phyloP scores from a whole-genome alignment of 1,140 invertebrate genomes.

The Lordiphosa clarofinis region DNA sequence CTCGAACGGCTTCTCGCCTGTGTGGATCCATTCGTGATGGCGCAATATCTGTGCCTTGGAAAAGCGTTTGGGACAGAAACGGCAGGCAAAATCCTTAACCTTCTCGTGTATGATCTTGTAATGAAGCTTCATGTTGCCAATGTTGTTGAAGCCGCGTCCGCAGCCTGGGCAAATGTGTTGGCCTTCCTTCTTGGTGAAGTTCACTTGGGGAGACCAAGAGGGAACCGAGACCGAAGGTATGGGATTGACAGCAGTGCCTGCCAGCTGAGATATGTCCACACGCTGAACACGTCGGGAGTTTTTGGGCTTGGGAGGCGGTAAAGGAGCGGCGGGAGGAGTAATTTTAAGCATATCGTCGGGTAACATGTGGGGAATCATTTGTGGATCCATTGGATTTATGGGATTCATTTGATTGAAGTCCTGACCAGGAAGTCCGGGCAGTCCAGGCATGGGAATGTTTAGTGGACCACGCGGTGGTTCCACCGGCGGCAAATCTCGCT shows the following conservation, averaged over 20 bases:
- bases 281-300: slow-evolving; percentile 67
- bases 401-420: too few species aligned
- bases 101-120: slow-evolving; percentile 78
- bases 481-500: slow-evolving; percentile 50
- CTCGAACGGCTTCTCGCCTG: slow-evolving; percentile 80
- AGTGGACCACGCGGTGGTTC: too few species aligned
- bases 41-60: slow-evolving; percentile 76
- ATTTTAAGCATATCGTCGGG: too few species aligned
- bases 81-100: slow-evolving; percentile 74
- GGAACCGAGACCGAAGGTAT: slow-evolving; percentile 73
- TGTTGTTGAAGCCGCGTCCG: slow-evolving; percentile 73
- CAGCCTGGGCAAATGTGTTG: slow-evolving; percentile 74
- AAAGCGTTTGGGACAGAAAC: slow-evolving; percentile 73
- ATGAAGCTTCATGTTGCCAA: slow-evolving; percentile 74
- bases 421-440: too few species aligned
- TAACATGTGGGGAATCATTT: too few species aligned
- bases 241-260: slow-evolving; percentile 71
- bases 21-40: slow-evolving; percentile 78
- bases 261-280: slow-evolving; percentile 68
- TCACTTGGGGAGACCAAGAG: slow-evolving; percentile 73
- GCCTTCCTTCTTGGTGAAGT: slow-evolving; percentile 75
- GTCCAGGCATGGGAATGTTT: too few species aligned
- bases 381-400: too few species aligned
- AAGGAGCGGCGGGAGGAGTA: slow-evolving; percentile 35
- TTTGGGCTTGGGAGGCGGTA: slow-evolving; percentile 46